Evolutionary conservation across 1,140 invertebrate species (phyloP), one percentile per base, ranked within the genome.

Genomic region (Leptonema lineaticorne): DNA sequence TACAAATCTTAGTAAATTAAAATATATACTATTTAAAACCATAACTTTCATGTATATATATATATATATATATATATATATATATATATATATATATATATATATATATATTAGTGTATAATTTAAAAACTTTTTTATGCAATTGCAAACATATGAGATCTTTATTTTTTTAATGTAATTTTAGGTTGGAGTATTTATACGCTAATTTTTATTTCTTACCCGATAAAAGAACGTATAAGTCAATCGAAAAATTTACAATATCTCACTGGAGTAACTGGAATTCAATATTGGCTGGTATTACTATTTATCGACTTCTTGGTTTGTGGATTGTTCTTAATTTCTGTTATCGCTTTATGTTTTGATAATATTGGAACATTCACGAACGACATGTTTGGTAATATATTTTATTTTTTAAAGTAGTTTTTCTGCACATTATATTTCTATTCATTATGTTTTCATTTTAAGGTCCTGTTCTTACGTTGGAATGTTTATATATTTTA

Each of bases 231-330:
- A 73, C 48, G 75, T 30, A 67, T 74, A n/a, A 76, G 82, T 50
- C 83, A 84, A 75, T 83, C 85, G 11, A 87, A 87, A 73, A 86
- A 89, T 72, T 75, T 90, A 16, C 87, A 89, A 76, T 83, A 87
- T 76, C 86, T 90, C 72, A 84, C 85, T 69, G 88, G 88, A 14
- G 82, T 87, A 4, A 74, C 79, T 53, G 76, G 83, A n/a, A 59
- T 80, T 2, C 76, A 78, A 0, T 90, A 85, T 76, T 90, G 88
- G 88, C 24, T 82, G 2, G 78, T 82, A 1, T 84, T 24, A 7
- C 41, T 62, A 4, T 62, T 45, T 1, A 5, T 20, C 1, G 59
- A 62, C 46, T 27, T 62, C 24, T 62, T 8, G 24, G 33, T 46
- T 62, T 37, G 16, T n/a, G 11, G 45, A 22, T 9, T 45, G 1